A percentile compares a stretch with the other conserved stretches of the same genome.
Conservation (phyloP, 2,113 vertebrate species). For the Hippocampus comes region DNA sequence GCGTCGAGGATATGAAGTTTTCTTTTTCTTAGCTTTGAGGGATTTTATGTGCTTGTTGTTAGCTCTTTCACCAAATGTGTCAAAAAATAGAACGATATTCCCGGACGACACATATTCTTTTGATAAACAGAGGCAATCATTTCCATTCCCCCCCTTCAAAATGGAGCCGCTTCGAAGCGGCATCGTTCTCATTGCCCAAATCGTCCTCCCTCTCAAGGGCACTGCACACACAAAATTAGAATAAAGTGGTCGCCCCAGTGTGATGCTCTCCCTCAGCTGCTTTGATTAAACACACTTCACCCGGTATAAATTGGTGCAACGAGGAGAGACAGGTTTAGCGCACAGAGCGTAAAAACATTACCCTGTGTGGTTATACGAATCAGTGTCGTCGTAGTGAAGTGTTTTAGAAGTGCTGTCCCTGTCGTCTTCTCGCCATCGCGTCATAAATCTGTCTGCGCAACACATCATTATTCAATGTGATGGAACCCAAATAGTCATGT, state of each 20-base stretch:
- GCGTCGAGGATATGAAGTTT: slow-evolving; percentile 20
- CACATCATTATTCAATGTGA: background rate
- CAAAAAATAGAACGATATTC: slow-evolving; percentile 43
- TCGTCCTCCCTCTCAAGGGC: slow-evolving; percentile 30
- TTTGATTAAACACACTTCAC: slow-evolving; percentile 8
- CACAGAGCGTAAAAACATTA: background rate
- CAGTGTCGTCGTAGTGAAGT: background rate
- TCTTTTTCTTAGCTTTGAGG: slow-evolving; percentile 23
- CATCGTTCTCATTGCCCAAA: slow-evolving; percentile 31
- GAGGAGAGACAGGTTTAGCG: background rate
- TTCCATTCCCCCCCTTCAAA: slow-evolving; percentile 24
- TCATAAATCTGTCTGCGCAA: background rate
- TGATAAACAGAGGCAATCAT: slow-evolving; percentile 46
- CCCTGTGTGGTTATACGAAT: background rate
- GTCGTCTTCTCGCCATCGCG: background rate
- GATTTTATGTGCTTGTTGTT: slow-evolving; percentile 19
- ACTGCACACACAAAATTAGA: slow-evolving; percentile 8
- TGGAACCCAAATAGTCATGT: background rate
- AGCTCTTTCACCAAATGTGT: slow-evolving; percentile 23
- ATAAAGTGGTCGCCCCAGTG: slow-evolving; percentile 1
- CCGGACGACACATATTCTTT: slow-evolving; percentile 45
- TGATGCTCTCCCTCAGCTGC: background rate
- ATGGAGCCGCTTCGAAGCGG: slow-evolving; percentile 39
- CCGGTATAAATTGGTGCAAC: slow-evolving; percentile 3
- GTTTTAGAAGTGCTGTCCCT: background rate